phyloP scores from a whole-genome alignment of 2,888 invertebrate species.

The Rhingia rostrata region DNA sequence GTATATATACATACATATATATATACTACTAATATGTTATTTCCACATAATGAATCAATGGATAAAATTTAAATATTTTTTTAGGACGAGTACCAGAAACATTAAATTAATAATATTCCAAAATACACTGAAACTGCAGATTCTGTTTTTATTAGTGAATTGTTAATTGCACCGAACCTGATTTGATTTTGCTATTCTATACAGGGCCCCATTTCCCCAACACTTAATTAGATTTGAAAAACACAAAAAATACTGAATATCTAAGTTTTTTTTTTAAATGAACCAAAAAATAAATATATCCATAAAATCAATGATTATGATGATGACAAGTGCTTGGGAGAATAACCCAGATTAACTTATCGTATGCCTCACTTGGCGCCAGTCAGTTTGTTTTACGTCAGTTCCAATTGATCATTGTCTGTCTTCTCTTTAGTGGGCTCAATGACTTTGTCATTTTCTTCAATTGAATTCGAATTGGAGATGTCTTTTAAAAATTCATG shows the following conservation, averaged over 20 bases:
- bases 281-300: too few species aligned
- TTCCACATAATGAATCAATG: constrained; percentile 19
- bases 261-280: neutral
- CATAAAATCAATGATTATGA: too few species aligned
- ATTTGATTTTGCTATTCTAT: constrained; percentile 25
- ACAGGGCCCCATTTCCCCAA: neutral
- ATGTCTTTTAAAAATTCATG: constrained; percentile 79
- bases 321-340: too few species aligned
- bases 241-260: too few species aligned
- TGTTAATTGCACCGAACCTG: constrained; percentile 41
- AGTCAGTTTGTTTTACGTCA: constrained; percentile 26
- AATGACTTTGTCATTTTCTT: constrained; percentile 22
- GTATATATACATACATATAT: constrained; percentile 25
- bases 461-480: constrained; percentile 27
- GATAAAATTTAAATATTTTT: constrained; percentile 14
- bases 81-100: constrained; percentile 43
- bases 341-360: neutral
- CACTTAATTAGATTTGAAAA: too few species aligned
- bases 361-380: neutral
- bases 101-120: constrained; percentile 12
- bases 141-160: constrained; percentile 30
- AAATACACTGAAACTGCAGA: constrained; percentile 33
- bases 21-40: constrained; percentile 34
- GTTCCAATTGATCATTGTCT: constrained; percentile 7
- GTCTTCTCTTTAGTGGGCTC: constrained; percentile 11